Conservation (phyloP, 2,113 vertebrate species). For the Vireo altiloquus region DNA sequence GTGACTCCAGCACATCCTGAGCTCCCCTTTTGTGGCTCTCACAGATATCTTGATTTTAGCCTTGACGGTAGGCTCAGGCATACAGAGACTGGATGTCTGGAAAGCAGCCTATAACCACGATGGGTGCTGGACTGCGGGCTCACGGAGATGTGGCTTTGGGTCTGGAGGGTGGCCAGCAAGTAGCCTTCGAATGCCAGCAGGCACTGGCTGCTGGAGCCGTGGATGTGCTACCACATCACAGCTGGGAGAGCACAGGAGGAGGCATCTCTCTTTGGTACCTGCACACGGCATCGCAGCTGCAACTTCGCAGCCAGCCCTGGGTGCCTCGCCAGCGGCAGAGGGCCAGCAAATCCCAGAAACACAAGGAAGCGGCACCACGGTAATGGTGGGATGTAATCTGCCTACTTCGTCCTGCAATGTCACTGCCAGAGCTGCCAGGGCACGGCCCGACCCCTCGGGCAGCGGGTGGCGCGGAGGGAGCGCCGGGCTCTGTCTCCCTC, state of each 20-base stretch:
- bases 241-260: not conserved
- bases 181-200: rapidly evolving
- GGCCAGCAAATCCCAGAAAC: not conserved
- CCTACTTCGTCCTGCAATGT: rapidly evolving
- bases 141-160: not conserved
- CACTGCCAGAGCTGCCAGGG: rapidly evolving
- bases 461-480: not conserved
- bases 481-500: conserved; percentile 31
- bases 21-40: not conserved
- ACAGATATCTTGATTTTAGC: not conserved
- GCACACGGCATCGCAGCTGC: not conserved
- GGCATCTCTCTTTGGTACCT: too few species aligned
- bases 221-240: not conserved
- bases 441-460: not conserved
- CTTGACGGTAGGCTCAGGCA: not conserved
- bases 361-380: not conserved
- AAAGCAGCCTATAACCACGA: not conserved
- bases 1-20: not conserved
- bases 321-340: rapidly evolving
- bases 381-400: rapidly evolving
- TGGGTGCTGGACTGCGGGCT: not conserved
- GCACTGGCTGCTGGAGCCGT: not conserved
- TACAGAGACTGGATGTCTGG: rapidly evolving
- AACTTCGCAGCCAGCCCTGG: not conserved
- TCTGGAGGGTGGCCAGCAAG: not conserved